Base-by-base conservation (phyloP, 2,888 invertebrate genomes). In the Amphiduros pacificus region DNA sequence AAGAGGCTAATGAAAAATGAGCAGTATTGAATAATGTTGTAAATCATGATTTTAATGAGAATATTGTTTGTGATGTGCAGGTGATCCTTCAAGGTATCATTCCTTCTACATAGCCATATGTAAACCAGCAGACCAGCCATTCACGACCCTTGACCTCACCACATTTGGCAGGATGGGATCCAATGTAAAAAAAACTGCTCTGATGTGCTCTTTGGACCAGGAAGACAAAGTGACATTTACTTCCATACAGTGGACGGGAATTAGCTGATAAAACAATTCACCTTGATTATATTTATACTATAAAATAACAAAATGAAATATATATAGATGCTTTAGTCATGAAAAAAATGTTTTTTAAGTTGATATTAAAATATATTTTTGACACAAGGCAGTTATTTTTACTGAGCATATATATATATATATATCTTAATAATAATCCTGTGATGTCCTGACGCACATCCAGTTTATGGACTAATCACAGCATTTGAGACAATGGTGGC, bases 81-180 rank as follows among this genome's bases (percentile, higher is more conserved):
- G 92, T 55, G 92, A 93, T 82, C 92, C 93, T 53, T 85, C 89
- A 2, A 86, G 87, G 76, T 91, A 88, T 77, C 93, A 93, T 82
- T 90, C 92, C 1, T 87, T 88, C 64, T 90, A 88, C 75, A 89
- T 93, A 81, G 87, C 92, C 14, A 85, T 88, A 60, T 93, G 93
- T 82, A 80, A 88, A 14, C 61, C 61, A 27, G 36, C 52, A 9
- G 49, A 50, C 5, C 28, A 60, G 24, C 41, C 44, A 17, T 17
- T 70, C 17, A 54, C 24, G 9, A 57, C 55, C 1, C 29, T 63
- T 11, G 64, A 70, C 26, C 26, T 70, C 52, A 52, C 62, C n/a
- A 57, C 63, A 24, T 55, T 64, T 36, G 64, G 60, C 14, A 57
- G 70, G 24, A 48, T 70, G n/a, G 70, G 66, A 6, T 55, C 64